Evolutionary conservation across 2,797 vertebrate species (phyloP).

Genomic region (Brachyalestes nurse): DNA sequence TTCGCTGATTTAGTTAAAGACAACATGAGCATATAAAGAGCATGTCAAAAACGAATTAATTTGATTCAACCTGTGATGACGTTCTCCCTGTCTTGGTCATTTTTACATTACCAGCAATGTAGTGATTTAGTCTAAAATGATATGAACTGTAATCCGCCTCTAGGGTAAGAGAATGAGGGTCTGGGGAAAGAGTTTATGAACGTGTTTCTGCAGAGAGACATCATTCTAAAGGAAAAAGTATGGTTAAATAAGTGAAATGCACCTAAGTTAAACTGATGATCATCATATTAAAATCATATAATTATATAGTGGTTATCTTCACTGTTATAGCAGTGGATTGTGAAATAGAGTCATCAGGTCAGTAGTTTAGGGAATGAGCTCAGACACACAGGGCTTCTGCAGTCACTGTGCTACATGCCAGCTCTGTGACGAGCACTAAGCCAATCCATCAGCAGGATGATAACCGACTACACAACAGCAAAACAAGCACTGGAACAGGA

Average conservation of each 20-base stretch:
- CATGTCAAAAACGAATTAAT: no score
- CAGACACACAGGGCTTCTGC: slow-evolving; percentile 60
- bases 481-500: background rate
- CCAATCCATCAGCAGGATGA: slow-evolving; percentile 49
- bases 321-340: slow-evolving; percentile 29
- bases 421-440: slow-evolving; percentile 75
- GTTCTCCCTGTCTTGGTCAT: no score
- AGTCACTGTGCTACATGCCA: slow-evolving; percentile 73
- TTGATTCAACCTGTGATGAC: no score
- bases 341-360: slow-evolving; percentile 81
- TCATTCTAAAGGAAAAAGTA: background rate
- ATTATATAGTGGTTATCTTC: no score
- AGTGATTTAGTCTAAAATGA: no score
- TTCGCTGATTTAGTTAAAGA: no score
- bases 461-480: background rate
- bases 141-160: no score
- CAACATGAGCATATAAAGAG: no score
- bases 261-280: background rate
- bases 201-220: background rate
- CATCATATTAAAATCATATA: background rate
- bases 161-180: background rate
- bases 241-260: background rate
- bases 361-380: slow-evolving; percentile 71
- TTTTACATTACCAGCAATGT: no score
- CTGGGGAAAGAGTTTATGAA: background rate